phyloP scores from a whole-genome alignment of 2,888 invertebrate species.

The Gastracanthus pulcherrimus region DNA sequence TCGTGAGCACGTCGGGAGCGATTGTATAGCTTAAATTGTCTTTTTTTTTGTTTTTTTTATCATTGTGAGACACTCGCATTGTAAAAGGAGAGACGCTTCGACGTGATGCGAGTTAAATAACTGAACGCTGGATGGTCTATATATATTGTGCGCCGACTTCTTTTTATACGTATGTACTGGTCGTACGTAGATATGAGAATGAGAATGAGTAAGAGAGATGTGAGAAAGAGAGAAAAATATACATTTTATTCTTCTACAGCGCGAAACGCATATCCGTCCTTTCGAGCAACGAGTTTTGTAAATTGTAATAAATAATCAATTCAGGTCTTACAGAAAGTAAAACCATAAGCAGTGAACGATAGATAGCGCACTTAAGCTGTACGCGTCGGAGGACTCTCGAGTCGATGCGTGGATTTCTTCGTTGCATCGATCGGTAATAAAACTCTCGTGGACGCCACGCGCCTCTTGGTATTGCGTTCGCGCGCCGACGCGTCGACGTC shows the following conservation, averaged over 20 bases:
- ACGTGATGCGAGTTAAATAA: neutral
- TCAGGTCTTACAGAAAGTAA: slow-evolving; percentile 25
- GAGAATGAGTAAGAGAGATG: slow-evolving; percentile 18
- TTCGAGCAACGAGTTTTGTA: slow-evolving; percentile 47
- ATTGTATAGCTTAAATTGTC: slow-evolving; percentile 22
- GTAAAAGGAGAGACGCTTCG: neutral
- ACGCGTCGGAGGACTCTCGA: slow-evolving; percentile 39
- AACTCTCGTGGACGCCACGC: neutral
- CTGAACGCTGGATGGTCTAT: slow-evolving; percentile 30
- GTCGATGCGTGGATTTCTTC: neutral
- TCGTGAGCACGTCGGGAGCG: neutral
- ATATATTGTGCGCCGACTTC: slow-evolving; percentile 36
- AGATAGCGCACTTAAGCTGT: slow-evolving; percentile 28
- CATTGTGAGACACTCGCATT: slow-evolving; percentile 21
- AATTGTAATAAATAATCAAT: slow-evolving; percentile 11
- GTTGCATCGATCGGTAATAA: neutral
- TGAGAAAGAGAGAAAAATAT: slow-evolving; percentile 12
- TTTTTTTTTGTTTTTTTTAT: slow-evolving; percentile 19
- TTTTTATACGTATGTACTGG: slow-evolving; percentile 53
- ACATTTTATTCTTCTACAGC: slow-evolving; percentile 53
- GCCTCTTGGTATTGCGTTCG: neutral
- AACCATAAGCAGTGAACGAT: neutral
- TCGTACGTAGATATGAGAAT: slow-evolving; percentile 49
- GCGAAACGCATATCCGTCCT: slow-evolving; percentile 54
- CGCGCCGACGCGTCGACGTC: neutral